phyloP scores from a whole-genome alignment of 2,113 vertebrate genomes.

The Riparia riparia region DNA sequence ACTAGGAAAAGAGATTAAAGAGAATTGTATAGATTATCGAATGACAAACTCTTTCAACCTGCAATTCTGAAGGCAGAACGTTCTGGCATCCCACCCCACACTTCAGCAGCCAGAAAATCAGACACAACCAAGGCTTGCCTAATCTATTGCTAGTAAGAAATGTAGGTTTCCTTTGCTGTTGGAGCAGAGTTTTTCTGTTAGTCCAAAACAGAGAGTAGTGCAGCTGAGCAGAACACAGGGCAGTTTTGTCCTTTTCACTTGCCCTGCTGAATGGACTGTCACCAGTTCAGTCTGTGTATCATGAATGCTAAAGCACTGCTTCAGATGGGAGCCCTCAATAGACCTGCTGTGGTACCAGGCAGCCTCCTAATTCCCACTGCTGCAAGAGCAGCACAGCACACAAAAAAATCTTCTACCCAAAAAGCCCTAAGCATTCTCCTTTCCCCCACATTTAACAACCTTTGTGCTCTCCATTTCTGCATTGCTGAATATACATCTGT shows the following conservation, averaged over 20 bases:
- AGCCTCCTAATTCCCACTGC: background rate
- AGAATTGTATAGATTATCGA: slow-evolving; percentile 14
- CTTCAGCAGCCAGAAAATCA: background rate
- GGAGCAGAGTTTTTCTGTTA: background rate
- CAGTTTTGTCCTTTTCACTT: slow-evolving; percentile 53
- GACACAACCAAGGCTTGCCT: background rate
- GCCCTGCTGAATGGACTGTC: slow-evolving; percentile 14
- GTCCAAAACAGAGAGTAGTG: background rate
- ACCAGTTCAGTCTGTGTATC: slow-evolving; percentile 15
- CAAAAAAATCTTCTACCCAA: background rate
- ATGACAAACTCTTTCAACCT: slow-evolving; percentile 35
- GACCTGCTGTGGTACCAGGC: slow-evolving; percentile 34
- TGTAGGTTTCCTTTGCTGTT: background rate
- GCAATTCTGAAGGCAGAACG: background rate
- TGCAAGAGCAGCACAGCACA: background rate
- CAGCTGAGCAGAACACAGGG: slow-evolving; percentile 48
- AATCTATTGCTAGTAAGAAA: background rate
- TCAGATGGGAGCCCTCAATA: slow-evolving; percentile 9
- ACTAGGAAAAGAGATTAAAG: slow-evolving; percentile 51
- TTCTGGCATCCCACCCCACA: background rate
- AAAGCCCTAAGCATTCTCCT: background rate
- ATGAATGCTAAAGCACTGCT: slow-evolving; percentile 36
- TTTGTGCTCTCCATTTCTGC: background rate
- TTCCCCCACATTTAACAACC: background rate
- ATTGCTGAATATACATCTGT: background rate